Evolutionary conservation across 2,888 invertebrate genomes (phyloP).

Genomic region (Spilarctia lutea): DNA sequence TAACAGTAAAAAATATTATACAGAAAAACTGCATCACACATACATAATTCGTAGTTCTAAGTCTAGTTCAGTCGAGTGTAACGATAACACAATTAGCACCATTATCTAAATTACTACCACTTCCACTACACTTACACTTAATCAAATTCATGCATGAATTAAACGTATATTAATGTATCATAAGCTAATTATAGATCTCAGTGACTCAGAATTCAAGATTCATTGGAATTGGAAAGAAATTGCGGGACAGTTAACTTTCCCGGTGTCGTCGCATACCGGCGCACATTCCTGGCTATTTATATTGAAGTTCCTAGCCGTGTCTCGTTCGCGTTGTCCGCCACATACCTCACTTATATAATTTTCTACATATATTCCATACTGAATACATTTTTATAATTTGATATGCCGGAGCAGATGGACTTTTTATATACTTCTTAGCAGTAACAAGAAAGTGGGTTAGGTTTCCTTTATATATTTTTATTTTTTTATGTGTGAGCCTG

Average conservation of each 20-base stretch:
- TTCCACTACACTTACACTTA: neutral
- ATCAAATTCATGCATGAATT: neutral
- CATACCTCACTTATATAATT: constrained; percentile 52
- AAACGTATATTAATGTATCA: neutral
- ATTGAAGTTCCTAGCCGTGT: constrained; percentile 53
- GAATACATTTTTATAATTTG: constrained; percentile 26
- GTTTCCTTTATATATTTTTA: too few species aligned
- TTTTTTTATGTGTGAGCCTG: too few species aligned
- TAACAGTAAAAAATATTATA: neutral
- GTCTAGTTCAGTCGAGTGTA: neutral
- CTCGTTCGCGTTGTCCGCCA: constrained; percentile 54
- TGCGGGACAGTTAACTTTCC: constrained; percentile 45
- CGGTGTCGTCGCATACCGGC: constrained; percentile 49
- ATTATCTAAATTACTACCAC: neutral
- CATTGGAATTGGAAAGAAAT: constrained; percentile 37
- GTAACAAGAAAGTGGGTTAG: neutral
- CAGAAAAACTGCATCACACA: neutral
- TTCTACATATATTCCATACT: constrained; percentile 26
- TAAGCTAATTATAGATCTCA: neutral
- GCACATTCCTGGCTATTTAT: constrained; percentile 66
- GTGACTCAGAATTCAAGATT: constrained; percentile 21
- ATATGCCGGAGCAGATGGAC: constrained; percentile 2
- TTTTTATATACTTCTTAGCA: neutral
- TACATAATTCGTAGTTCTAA: neutral
- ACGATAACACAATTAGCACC: neutral